phyloP scores from a whole-genome alignment of 2,888 invertebrate genomes.

The Pandemis corylana region DNA sequence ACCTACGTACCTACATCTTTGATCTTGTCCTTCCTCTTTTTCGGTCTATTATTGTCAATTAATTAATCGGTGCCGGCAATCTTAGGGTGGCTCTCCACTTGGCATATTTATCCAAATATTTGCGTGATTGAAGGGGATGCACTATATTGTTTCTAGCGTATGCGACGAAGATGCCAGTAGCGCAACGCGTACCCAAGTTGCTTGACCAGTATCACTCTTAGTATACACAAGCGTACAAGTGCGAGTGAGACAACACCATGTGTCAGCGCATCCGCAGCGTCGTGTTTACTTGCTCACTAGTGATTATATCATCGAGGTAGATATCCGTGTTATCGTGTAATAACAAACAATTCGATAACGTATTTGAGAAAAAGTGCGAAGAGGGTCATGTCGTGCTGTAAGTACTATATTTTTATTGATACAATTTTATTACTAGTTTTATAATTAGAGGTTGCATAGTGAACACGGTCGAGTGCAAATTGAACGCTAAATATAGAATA shows the following conservation, averaged over 20 bases:
- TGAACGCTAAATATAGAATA: too few species aligned
- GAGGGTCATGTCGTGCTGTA: constrained; percentile 35
- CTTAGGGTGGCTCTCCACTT: too few species aligned
- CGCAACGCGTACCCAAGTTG: not conserved
- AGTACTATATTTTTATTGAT: constrained; percentile 17
- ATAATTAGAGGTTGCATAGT: too few species aligned
- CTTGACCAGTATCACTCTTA: constrained; percentile 23
- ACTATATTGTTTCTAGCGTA: too few species aligned
- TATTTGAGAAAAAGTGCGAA: constrained; percentile 3
- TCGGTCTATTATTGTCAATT: too few species aligned
- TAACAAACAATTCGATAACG: constrained; percentile 15
- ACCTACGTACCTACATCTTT: too few species aligned
- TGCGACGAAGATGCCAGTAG: too few species aligned
- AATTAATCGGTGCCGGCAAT: too few species aligned
- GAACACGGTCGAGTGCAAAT: too few species aligned
- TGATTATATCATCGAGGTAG: constrained; percentile 13
- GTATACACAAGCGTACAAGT: constrained; percentile 12
- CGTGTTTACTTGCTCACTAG: constrained; percentile 25
- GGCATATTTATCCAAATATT: too few species aligned
- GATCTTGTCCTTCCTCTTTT: too few species aligned
- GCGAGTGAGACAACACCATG: constrained; percentile 19
- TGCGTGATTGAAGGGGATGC: too few species aligned
- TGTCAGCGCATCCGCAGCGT: constrained; percentile 6
- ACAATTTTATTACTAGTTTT: not conserved
- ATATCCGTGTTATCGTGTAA: constrained; percentile 27